Evolutionary conservation across 2,888 invertebrate genomes (phyloP), one percentile per base, ranked within the genome.

Genomic region (Eristalis intricaria): DNA sequence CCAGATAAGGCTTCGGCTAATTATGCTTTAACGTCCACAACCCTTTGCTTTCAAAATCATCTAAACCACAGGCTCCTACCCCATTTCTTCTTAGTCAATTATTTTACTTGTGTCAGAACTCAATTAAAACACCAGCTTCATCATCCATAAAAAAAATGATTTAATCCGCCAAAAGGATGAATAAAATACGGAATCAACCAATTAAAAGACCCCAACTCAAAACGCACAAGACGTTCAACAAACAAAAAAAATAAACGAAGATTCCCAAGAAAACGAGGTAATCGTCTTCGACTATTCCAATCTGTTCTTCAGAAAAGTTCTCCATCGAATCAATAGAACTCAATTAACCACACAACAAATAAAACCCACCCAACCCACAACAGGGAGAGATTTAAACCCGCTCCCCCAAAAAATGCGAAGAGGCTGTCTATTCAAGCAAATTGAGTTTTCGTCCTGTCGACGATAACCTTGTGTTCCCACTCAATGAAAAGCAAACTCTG

Each of bases 301-400:
- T 50, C 43, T 50, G n/a, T 50, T 50, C 50, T 19, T 19, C 50
- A 19, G 50, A 19, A 60, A 66, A 58, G 35, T 65, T 40, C 29
- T 3, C 61, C 32, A 35, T 1, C 35, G 58, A 74, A 61, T 68
- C 35, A 61, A 79, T 73, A 60, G 65, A 79, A 60, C 61, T 43
- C 29, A 73, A 68, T 68, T 66, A 79, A 65, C 58, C 73, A 66
- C 58, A 80, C 38, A 35, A 50, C 26, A 61, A 73, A 73, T 32
- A 43, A 58, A 22, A 8, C n/a, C 38, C 26, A 23, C 26, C 58
- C 8, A 8, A 43, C 5, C 23, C 43, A 19, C 2, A 4, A 32
- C 7, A 32, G 32, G 2, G 2, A n/a, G 13, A 43, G 29, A 13
- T 43, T n/a, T 35, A 40, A 32, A 63, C 38, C 32, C 2, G 15